Percentiles rank a stretch among this genome's conserved stretches.
phyloP scores from a whole-genome alignment of 1,140 invertebrate species.

The Orius insidiosus region DNA sequence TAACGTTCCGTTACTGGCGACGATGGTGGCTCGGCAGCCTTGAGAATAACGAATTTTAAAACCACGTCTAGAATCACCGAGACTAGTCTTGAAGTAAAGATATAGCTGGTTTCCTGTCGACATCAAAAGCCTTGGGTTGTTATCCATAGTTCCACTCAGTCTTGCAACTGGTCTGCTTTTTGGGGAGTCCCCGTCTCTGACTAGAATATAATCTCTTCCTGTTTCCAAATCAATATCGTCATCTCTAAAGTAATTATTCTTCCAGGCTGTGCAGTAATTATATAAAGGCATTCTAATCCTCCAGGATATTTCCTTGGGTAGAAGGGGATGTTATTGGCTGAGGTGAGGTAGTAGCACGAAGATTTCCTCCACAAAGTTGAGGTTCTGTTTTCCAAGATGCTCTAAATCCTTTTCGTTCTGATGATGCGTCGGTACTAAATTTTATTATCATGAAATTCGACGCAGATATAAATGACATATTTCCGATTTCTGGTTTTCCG shows the following conservation, averaged over 20 bases:
- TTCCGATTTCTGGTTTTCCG: conserved; percentile 69
- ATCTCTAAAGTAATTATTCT: conserved; percentile 71
- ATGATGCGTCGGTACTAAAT: conserved; percentile 83
- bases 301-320: conserved; percentile 86
- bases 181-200: conserved; percentile 76
- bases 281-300: conserved; percentile 84
- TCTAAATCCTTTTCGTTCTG: conserved; percentile 83
- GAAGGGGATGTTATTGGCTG: conserved; percentile 77
- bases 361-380: conserved; percentile 66
- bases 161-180: conserved; percentile 65
- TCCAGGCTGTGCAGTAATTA: conserved; percentile 72
- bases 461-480: conserved; percentile 74
- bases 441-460: conserved; percentile 97
- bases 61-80: conserved; percentile 74
- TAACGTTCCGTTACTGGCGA: conserved; percentile 63
- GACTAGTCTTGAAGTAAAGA: conserved; percentile 78
- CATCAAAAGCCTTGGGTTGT: conserved; percentile 72
- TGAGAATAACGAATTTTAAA: conserved; percentile 46
- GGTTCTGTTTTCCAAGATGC: conserved; percentile 88
- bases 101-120: conserved; percentile 80
- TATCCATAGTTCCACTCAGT: conserved; percentile 55
- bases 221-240: conserved; percentile 78
- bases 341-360: conserved; percentile 64
- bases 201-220: conserved; percentile 68
- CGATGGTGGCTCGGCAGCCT: conserved; percentile 63